These are phyloP conservation scores for Cliona cf. orientalis DNA, from an alignment of 37 sponge, comb jelly and placozoan species.

Conservation along the genomic window DNA sequence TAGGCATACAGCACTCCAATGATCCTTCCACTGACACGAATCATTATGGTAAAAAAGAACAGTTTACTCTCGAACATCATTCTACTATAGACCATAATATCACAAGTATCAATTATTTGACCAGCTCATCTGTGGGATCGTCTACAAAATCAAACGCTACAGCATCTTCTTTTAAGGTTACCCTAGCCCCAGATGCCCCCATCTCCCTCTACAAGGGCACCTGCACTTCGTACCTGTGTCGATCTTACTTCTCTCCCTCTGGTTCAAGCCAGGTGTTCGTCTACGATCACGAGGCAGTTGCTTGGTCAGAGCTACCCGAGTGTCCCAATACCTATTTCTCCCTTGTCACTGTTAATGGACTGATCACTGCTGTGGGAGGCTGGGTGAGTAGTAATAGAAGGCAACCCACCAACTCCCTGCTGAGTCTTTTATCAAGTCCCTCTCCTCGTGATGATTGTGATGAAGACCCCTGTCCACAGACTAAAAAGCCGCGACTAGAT, in stretches of 20 bases:
- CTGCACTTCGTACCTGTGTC: background rate
- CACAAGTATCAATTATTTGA: no score
- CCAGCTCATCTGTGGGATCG: no score
- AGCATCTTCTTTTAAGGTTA: no score
- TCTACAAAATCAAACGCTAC: no score
- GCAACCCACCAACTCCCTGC: background rate
- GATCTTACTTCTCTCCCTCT: background rate
- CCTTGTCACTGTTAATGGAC: background rate
- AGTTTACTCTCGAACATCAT: no score
- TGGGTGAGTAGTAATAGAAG: background rate
- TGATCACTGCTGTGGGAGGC: slow-evolving; percentile 15
- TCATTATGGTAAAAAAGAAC: no score
- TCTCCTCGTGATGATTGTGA: no score
- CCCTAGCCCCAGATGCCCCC: background rate
- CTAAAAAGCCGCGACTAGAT: no score
- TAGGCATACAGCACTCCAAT: no score
- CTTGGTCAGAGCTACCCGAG: background rate
- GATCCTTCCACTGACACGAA: no score
- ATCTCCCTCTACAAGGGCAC: background rate
- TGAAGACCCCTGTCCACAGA: no score
- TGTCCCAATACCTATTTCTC: background rate
- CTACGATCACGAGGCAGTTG: background rate
- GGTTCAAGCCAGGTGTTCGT: background rate
- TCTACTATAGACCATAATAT: no score
- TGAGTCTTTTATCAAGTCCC: background rate